Conservation (phyloP, 2,113 vertebrate genomes). For the Falcunculus frontatus region DNA sequence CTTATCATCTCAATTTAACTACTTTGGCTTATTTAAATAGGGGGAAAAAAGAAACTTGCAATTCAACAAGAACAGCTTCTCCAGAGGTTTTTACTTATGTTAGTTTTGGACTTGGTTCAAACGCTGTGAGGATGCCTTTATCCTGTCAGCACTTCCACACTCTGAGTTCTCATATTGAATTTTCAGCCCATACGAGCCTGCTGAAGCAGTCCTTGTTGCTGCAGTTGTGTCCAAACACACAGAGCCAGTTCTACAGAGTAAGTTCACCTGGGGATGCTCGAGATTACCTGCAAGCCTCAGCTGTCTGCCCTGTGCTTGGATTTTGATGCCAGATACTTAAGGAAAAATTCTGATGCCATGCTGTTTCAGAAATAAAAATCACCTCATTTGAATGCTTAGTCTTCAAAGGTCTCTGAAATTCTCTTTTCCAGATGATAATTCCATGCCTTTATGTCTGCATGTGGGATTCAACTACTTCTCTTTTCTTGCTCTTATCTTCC, state of each 20-base stretch:
- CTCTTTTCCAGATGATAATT: not conserved
- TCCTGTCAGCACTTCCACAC: constrained; percentile 24
- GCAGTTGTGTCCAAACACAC: not conserved
- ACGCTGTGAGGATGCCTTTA: not conserved
- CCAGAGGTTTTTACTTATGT: constrained; percentile 40
- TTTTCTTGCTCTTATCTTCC: not conserved
- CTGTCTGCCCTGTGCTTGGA: not conserved
- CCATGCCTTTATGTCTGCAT: not conserved
- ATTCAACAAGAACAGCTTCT: constrained; percentile 42
- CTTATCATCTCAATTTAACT: constrained; percentile 43
- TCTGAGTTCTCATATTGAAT: not conserved
- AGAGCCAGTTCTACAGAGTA: not conserved
- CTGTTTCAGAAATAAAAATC: not conserved
- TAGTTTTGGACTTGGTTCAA: constrained; percentile 42
- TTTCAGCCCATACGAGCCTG: not conserved
- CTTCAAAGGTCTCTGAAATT: not conserved
- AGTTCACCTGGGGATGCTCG: not conserved
- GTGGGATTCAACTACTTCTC: not conserved
- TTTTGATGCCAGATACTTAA: not conserved
- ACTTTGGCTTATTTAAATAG: constrained; percentile 18
- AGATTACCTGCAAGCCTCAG: not conserved
- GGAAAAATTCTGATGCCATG: not conserved
- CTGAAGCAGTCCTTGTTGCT: not conserved
- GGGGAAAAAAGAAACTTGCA: not conserved
- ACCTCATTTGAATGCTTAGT: not conserved